Base-by-base conservation (phyloP, 2,888 invertebrate genomes). In the Polyommatus iphigenia region DNA sequence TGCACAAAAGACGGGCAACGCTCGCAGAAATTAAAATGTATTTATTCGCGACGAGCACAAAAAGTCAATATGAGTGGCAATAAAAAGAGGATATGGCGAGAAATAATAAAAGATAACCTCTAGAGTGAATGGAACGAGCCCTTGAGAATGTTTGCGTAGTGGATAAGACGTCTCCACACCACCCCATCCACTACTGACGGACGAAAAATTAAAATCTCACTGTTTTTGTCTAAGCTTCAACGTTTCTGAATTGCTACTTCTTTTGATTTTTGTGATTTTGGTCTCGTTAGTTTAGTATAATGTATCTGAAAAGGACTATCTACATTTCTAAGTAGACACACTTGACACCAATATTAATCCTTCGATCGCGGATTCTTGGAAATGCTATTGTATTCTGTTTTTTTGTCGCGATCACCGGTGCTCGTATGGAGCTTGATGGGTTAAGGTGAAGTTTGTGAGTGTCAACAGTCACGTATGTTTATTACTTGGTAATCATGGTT, bases 21-120 rank as follows among this genome's bases (percentile, higher is more conserved):
- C 87, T 85, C 85, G 90, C 89, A 87, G 89, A 91, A 93, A 94
- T 94, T 93, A 93, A 92, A 94, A 94, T 94, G 94, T 93, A 94
- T 94, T 93, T 94, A 94, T 94, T 93, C 93, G 85, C 85, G 86
- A 85, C 87, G 88, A 87, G 92, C 89, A 93, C 92, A 94, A 93
- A 94, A 94, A 93, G 93, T 91, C 94, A 93, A 94, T 93, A 94
- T 93, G 91, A 89, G 89, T 88, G 91, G 93, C 92, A 83, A 83
- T 83, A 83, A 83, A 83, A 82, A 81, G 82, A 82, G 82, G 83
- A 83, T 83, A 80, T 81, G 82, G 83, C 81, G 82, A 82, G 83
- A 83, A 82, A 83, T 83, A 82, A 93, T 93, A 92, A 93, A 92
- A 93, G 91, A 92, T 93, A 93, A 93, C 93, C 93, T 92, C 90